Percentiles rank a stretch among this genome's conserved stretches.
phyloP scores from a whole-genome alignment of 1,140 invertebrate genomes.

The Trichomalopsis sarcophagae region DNA sequence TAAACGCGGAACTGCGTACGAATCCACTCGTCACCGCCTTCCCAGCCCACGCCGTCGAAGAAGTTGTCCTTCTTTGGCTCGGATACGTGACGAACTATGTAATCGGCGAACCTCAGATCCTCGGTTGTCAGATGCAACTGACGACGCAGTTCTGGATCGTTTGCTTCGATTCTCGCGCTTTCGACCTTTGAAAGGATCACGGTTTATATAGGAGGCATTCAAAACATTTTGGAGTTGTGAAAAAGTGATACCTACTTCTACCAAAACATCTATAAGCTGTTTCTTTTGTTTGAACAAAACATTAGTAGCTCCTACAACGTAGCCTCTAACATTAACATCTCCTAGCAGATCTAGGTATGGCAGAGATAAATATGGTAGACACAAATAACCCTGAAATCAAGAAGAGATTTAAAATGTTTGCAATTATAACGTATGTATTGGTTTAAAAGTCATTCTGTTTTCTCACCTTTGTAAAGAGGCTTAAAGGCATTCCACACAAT shows the following conservation, averaged over 20 bases:
- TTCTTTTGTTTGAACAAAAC: conserved; percentile 97
- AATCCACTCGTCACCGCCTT: conserved; percentile 97
- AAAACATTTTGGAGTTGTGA: conserved; percentile 1
- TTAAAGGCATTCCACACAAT: conserved; percentile 91
- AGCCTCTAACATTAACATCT: conserved; percentile 92
- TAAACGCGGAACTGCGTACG: conserved; percentile 95
- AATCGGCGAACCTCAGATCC: conserved; percentile 96
- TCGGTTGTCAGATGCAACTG: conserved; percentile 93
- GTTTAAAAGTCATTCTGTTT: neutral
- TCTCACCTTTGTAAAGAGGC: conserved; percentile 88
- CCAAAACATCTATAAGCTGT: conserved; percentile 92
- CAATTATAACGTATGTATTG: neutral
- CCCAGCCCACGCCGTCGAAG: conserved; percentile 88
- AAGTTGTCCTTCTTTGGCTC: conserved; percentile 86
- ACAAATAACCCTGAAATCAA: conserved; percentile 86
- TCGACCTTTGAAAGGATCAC: conserved; percentile 74
- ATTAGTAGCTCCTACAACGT: conserved; percentile 97
- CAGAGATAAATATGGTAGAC: conserved; percentile 96
- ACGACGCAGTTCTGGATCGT: conserved; percentile 88
- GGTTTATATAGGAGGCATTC: neutral
- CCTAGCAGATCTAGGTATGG: conserved; percentile 95
- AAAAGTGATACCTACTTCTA: conserved; percentile 81
- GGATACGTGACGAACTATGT: conserved; percentile 90
- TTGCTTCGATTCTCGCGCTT: conserved; percentile 90
- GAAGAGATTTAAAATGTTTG: conserved; percentile 15